phyloP scores from a whole-genome alignment of 2,888 invertebrate species.

The Ectobius pallidus region DNA sequence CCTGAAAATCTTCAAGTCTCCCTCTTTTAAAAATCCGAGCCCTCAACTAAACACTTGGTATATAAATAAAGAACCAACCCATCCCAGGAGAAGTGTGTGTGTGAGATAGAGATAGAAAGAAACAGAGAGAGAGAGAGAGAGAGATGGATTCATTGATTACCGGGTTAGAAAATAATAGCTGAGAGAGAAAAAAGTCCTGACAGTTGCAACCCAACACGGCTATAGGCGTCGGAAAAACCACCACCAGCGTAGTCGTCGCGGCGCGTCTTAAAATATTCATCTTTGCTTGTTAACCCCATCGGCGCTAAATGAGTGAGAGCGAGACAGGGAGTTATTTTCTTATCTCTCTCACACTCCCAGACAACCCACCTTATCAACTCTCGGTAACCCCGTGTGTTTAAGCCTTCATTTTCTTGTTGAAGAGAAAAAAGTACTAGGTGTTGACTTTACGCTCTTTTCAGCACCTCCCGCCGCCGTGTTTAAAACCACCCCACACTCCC shows the following conservation, averaged over 20 bases:
- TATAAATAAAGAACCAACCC: slow-evolving; percentile 13
- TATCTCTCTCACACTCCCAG: slow-evolving; percentile 10
- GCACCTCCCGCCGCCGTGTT: background rate
- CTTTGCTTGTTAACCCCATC: slow-evolving; percentile 26
- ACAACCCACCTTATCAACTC: slow-evolving; percentile 18
- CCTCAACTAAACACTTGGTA: background rate
- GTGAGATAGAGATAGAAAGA: background rate
- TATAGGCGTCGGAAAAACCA: background rate
- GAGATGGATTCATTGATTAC: slow-evolving; percentile 24
- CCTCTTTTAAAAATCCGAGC: background rate
- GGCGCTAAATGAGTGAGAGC: background rate
- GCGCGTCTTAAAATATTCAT: slow-evolving; percentile 34
- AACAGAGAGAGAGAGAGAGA: background rate
- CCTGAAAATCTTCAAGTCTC: background rate
- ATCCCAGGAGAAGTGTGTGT: background rate
- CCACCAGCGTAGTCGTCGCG: background rate
- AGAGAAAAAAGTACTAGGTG: slow-evolving; percentile 7
- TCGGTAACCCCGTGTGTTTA: background rate
- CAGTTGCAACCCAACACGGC: background rate
- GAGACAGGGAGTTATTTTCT: background rate
- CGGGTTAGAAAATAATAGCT: slow-evolving; percentile 33
- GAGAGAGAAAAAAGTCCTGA: background rate
- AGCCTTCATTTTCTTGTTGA: slow-evolving; percentile 10
- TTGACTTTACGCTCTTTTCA: slow-evolving; percentile 16
- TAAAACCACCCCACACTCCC: background rate